A percentile compares a stretch with the other conserved stretches of the same genome.
phyloP scores from a whole-genome alignment of 2,113 vertebrate species.

The Brevimyrus niger region DNA sequence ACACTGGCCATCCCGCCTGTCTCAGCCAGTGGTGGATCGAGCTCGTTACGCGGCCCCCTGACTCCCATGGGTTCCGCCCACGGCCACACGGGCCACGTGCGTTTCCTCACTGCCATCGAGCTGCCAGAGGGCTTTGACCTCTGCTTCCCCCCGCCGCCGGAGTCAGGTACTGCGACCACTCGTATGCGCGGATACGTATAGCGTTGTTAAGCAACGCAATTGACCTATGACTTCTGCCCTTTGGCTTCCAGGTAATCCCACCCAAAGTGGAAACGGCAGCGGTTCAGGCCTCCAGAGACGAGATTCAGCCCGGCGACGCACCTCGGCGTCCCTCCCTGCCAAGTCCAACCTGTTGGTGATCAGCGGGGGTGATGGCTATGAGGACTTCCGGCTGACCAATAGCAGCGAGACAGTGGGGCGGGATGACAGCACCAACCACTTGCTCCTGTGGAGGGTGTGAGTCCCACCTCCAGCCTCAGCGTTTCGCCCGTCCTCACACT shows the following conservation, averaged over 20 bases:
- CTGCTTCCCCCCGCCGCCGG: constrained; percentile 60
- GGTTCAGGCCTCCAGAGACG: constrained; percentile 58
- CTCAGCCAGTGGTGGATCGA: constrained; percentile 56
- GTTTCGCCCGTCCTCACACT: constrained; percentile 24
- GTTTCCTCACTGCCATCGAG: constrained; percentile 89
- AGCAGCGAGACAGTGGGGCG: constrained; percentile 92
- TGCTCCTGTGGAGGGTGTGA: constrained; percentile 92
- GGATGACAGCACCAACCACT: constrained; percentile 96
- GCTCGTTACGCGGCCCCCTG: constrained; percentile 59
- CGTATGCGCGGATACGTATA: not conserved
- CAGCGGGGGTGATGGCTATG: constrained; percentile 90
- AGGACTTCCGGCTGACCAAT: constrained; percentile 87
- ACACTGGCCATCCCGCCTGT: constrained; percentile 69
- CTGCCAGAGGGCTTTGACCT: constrained; percentile 81
- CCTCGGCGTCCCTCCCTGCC: constrained; percentile 50
- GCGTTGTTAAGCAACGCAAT: not conserved
- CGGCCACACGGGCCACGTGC: constrained; percentile 93
- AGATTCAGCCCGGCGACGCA: constrained; percentile 65
- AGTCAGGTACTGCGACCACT: constrained; percentile 38
- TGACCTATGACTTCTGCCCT: not conserved
- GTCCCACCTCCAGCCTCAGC: not conserved
- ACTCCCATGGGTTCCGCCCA: constrained; percentile 81
- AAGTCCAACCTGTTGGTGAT: constrained; percentile 87
- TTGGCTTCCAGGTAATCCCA: constrained; percentile 40
- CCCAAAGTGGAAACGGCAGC: constrained; percentile 58